phyloP scores from a whole-genome alignment of 2,113 vertebrate species.

The Lepidothrix coronata region DNA sequence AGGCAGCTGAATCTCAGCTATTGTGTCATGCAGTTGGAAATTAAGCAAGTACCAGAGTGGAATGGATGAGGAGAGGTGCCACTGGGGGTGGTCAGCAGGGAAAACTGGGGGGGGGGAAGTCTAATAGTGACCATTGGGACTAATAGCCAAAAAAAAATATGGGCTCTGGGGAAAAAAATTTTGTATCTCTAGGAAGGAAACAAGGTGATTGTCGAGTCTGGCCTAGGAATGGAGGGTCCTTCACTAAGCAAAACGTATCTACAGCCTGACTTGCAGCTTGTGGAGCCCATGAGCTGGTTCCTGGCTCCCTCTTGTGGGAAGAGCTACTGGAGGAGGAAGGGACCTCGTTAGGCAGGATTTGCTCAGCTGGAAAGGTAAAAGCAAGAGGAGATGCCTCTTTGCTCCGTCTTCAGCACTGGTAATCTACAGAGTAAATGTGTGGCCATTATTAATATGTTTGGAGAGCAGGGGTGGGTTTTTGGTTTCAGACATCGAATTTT shows the following conservation, averaged over 20 bases:
- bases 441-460: background rate
- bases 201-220: background rate
- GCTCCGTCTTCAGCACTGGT: background rate
- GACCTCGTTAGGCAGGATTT: background rate
- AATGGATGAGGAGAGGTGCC: background rate
- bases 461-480: background rate
- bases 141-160: background rate
- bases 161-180: background rate
- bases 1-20: background rate
- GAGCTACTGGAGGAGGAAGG: accelerated
- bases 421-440: accelerated
- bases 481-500: background rate
- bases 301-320: constrained; percentile 46
- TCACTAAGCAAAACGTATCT: accelerated
- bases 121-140: background rate
- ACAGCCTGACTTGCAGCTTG: background rate
- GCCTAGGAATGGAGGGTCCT: background rate
- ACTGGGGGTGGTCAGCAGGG: no score
- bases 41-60: background rate
- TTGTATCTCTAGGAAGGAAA: background rate
- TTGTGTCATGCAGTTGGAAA: background rate
- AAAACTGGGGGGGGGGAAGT: background rate
- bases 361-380: background rate
- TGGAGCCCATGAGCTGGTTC: background rate
- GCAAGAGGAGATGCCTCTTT: background rate